phyloP scores from a whole-genome alignment of 2,888 invertebrate species.

The Drosophila vallismaia region DNA sequence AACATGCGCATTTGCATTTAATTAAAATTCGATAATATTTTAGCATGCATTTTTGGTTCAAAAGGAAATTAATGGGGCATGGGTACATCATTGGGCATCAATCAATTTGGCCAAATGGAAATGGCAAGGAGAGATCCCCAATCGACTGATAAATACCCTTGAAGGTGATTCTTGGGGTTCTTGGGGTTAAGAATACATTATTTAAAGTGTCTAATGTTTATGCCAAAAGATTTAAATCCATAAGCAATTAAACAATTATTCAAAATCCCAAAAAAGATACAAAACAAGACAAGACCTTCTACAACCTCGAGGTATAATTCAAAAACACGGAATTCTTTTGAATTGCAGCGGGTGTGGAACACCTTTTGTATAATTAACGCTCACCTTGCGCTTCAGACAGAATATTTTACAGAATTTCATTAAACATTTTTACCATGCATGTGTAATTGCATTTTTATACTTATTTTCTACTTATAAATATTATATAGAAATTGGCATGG shows the following conservation, averaged over 20 bases:
- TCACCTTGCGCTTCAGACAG: conserved; percentile 28
- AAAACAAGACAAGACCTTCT: neutral
- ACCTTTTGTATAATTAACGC: conserved; percentile 26
- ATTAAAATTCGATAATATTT: conserved; percentile 59
- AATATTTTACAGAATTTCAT: conserved; percentile 28
- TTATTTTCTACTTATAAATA: conserved; percentile 67
- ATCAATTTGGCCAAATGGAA: conserved; percentile 59
- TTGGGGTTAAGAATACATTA: neutral
- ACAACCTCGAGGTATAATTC: neutral
- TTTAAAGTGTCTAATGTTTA: neutral
- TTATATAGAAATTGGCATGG: conserved; percentile 53
- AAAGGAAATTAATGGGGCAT: conserved; percentile 66
- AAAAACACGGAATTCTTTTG: conserved; percentile 20
- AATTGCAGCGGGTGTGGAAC: conserved; percentile 6
- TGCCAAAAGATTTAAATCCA: neutral
- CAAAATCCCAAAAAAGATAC: neutral
- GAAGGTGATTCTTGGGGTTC: neutral
- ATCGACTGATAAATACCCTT: conserved; percentile 16
- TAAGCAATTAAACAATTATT: neutral
- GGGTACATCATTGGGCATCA: conserved; percentile 66
- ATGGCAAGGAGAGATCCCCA: conserved; percentile 19
- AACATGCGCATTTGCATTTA: conserved; percentile 64
- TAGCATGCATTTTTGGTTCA: conserved; percentile 44
- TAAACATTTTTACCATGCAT: conserved; percentile 24
- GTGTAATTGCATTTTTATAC: conserved; percentile 45